Evolutionary conservation across 2,113 vertebrate species (phyloP), one percentile per base, ranked within the genome.

Genomic region (Polyodon spathula): DNA sequence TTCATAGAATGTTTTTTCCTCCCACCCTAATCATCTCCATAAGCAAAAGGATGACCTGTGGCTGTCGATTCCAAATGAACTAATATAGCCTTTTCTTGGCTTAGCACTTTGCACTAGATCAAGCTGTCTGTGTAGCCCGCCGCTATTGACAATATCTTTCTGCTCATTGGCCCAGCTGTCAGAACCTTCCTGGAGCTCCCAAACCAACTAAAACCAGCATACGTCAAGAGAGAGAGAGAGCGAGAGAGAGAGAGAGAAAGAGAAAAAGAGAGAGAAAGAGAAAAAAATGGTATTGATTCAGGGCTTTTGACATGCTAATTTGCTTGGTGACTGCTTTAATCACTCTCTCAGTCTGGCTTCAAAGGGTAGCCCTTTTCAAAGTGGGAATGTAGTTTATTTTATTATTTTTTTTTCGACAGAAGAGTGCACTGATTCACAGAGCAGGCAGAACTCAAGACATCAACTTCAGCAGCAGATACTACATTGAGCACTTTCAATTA

Each of bases 301-400:
- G 61, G 73, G 77, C 86, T 86, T 92, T 93, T 91, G 85, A 89
- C 82, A 92, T 90, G 88, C 78, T 91, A 89, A 92, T 92, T 84
- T 84, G 69, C 86, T 86, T 67, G 69, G 70, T 72, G 75, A 80
- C 80, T 76, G 81, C 83, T 87, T 86, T 87, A 86, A 81, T 84
- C 86, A 76, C 60, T 75, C 76, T 69, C 80, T 79, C 85, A 79
- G 73, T 52, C 72, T 5, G 68, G 75, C 88, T 92, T 93, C 88
- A 90, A 93, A 93, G 88, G n/a, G 75, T 66, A 73, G 80, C 75
- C 78, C 73, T 82, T 89, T 88, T 86, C 73, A 86, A 84, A 82
- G 82, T 60, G 60, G 41, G 1, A 11, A 86, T 73, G 66, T 79
- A 76, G 81, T 82, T 81, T 84, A 78, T n/a, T n/a, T n/a, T n/a